These are phyloP conservation scores for Samia ricini DNA, from an alignment of 1,140 invertebrate genomes.

Conservation along the genomic window DNA sequence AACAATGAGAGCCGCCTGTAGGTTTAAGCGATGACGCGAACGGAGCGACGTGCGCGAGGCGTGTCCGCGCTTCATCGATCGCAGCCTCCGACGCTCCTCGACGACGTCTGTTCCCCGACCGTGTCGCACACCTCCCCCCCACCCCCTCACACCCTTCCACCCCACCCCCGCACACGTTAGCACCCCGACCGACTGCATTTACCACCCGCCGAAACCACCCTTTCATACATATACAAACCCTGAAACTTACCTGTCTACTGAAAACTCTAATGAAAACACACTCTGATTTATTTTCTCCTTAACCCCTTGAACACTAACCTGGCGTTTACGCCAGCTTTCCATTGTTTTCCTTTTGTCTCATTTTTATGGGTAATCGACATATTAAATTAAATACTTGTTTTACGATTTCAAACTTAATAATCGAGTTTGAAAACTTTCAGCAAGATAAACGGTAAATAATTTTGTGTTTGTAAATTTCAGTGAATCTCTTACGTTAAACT, in stretches of 20 bases:
- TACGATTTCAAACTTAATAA: too few species aligned
- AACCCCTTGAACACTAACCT: too few species aligned
- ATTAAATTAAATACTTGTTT: too few species aligned
- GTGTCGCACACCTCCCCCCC: slow-evolving; percentile 20
- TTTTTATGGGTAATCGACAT: too few species aligned
- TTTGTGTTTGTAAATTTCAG: too few species aligned
- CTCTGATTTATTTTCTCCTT: not conserved
- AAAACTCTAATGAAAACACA: slow-evolving; percentile 14
- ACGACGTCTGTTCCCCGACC: slow-evolving; percentile 61
- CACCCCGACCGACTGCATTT: slow-evolving; percentile 74
- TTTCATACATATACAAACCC: slow-evolving; percentile 41
- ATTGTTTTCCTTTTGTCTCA: too few species aligned
- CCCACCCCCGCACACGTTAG: slow-evolving; percentile 68
- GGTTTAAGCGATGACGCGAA: slow-evolving; percentile 32
- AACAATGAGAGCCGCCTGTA: slow-evolving; percentile 46
- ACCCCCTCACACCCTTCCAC: slow-evolving; percentile 66
- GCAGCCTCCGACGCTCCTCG: slow-evolving; percentile 71
- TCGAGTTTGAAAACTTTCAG: too few species aligned
- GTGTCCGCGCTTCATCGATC: slow-evolving; percentile 76
- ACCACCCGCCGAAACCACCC: slow-evolving; percentile 56
- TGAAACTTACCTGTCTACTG: slow-evolving; percentile 47
- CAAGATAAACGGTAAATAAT: too few species aligned
- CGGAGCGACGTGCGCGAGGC: slow-evolving; percentile 62
- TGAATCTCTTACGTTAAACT: too few species aligned
- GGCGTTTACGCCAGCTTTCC: too few species aligned